Conservation (phyloP, 2,113 vertebrate species). For the Cebidichthys violaceus region DNA sequence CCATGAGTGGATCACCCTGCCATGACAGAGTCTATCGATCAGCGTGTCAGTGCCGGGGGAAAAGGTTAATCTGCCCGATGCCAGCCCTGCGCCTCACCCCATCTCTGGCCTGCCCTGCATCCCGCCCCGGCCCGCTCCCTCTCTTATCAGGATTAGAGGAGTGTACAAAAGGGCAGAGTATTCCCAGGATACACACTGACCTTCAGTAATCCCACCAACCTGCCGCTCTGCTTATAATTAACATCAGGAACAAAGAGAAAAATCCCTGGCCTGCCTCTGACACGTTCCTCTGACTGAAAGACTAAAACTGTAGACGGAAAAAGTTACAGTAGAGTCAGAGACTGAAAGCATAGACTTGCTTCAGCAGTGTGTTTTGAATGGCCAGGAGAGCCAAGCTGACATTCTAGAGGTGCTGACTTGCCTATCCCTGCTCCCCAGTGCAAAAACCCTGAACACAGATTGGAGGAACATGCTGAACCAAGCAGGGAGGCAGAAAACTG, state of each 20-base stretch:
- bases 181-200: conserved; percentile 87
- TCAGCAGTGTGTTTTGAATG: conserved; percentile 72
- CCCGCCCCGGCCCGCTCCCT: conserved; percentile 71
- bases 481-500: conserved; percentile 64
- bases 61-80: conserved; percentile 85
- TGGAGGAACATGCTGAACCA: conserved; percentile 73
- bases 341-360: conserved; percentile 60
- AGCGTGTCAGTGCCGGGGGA: conserved; percentile 79
- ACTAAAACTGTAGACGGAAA: conserved; percentile 49
- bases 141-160: conserved; percentile 86
- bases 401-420: conserved; percentile 78
- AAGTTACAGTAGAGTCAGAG: conserved; percentile 67
- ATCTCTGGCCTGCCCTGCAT: conserved; percentile 71
- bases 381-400: conserved; percentile 75
- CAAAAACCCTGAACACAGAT: conserved; percentile 55
- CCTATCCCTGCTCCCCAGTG: conserved; percentile 51
- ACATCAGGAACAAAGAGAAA: conserved; percentile 81
- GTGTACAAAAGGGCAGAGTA: conserved; percentile 85
- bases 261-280: conserved; percentile 55
- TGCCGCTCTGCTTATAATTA: conserved; percentile 84
- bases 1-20: conserved; percentile 79
- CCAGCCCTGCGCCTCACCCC: conserved; percentile 72
- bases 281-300: conserved; percentile 62
- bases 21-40: conserved; percentile 86
- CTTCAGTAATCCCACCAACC: conserved; percentile 86